A percentile compares a stretch with the other conserved stretches of the same genome.
These are phyloP conservation scores for Agrilus biguttatus DNA, from an alignment of 2,888 invertebrate genomes.

Conservation along the genomic window DNA sequence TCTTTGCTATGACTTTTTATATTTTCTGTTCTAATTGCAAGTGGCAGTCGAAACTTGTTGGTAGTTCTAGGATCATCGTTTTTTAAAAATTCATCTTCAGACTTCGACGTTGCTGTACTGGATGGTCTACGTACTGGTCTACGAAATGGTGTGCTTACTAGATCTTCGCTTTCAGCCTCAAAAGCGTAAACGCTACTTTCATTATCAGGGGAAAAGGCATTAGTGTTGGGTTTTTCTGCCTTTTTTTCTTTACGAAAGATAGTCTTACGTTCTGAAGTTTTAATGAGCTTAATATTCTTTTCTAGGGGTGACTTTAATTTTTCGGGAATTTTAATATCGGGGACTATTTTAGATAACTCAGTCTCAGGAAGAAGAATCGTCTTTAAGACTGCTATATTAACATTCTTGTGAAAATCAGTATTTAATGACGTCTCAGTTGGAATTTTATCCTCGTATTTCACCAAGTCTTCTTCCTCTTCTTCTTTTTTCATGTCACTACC, in stretches of 20 bases:
- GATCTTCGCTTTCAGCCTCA: constrained; percentile 48
- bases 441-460: constrained; percentile 26
- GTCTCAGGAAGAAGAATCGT: neutral
- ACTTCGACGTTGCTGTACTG: constrained; percentile 30
- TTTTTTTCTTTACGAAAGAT: constrained; percentile 43
- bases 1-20: constrained; percentile 12
- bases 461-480: constrained; percentile 23
- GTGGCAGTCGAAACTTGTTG: constrained; percentile 21
- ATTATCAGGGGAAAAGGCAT: constrained; percentile 52
- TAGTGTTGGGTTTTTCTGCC: constrained; percentile 31
- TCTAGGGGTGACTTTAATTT: neutral
- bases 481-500: constrained; percentile 24
- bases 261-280: constrained; percentile 32
- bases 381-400: constrained; percentile 1
- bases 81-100: constrained; percentile 31
- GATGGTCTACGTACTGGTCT: constrained; percentile 34
- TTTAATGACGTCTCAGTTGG: constrained; percentile 17
- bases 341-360: neutral
- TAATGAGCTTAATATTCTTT: constrained; percentile 19
- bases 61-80: constrained; percentile 20
- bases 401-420: neutral
- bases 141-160: constrained; percentile 43
- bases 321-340: constrained; percentile 4
- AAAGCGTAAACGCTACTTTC: constrained; percentile 60
- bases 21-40: constrained; percentile 15